Evolutionary conservation across 1,140 invertebrate species (phyloP), one percentile per base, ranked within the genome.

Genomic region (Maniola jurtina): DNA sequence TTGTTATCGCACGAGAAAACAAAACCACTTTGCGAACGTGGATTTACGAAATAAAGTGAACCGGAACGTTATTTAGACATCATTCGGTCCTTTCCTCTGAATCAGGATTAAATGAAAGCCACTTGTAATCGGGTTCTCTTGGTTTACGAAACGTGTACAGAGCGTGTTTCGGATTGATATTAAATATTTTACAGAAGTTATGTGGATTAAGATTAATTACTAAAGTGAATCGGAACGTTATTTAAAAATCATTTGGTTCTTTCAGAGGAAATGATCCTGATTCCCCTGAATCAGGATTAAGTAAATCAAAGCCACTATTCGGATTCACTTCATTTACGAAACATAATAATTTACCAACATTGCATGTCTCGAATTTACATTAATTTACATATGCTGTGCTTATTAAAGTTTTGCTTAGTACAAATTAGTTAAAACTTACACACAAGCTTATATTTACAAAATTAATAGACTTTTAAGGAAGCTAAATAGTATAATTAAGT

Each of bases 1-100:
- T 61, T 64, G 66, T 71, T 67, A 71, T 67, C 66, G 70, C 55
- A 45, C 58, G 59, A 10, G 58, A 47, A 72, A 72, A 72, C 64
- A 72, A 66, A 69, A 69, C 42, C 61, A 72, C 57, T 67, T 68
- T 25, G 47, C 25, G 48, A 64, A 64, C 66, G 62, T 40, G 56
- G 66, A 52, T 55, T 55, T 55, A 55, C 52, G 52, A 34, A 55
- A 61, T 61, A 66, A 66, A 60, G 50, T 55, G 58, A 61, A 61
- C 56, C 50, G 61, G 52, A 55, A 63, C 47, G 36, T 63, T 63
- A 55, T 55, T 63, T 15, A 54, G 61, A 38, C 48, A 63, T 50
- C 42, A 36, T 50, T 61, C 50, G 61, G 16, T 48, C 48, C 36
- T 50, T 42, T 55, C 16, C 50, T 36, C 52, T 15, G 35, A 52